These are phyloP conservation scores for Lypha dubia DNA, from an alignment of 2,888 invertebrate species.

Conservation along the genomic window DNA sequence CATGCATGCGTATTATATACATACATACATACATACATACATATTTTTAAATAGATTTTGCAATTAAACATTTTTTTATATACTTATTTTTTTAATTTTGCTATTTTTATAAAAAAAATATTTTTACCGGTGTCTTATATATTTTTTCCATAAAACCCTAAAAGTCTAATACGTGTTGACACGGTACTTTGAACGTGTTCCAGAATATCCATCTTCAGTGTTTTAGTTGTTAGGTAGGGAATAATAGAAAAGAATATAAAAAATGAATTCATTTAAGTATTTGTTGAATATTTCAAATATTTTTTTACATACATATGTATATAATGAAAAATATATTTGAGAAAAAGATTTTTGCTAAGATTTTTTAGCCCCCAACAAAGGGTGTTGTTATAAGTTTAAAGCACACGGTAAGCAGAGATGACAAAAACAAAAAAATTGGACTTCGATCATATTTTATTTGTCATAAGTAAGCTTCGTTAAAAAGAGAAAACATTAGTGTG, in stretches of 20 bases:
- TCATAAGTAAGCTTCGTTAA: too few relatives aligned
- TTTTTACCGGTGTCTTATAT: slow-evolving; percentile 77
- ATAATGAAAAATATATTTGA: too few relatives aligned
- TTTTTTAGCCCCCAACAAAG: too few relatives aligned
- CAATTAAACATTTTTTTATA: background rate
- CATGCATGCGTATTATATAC: background rate
- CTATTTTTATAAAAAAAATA: slow-evolving; percentile 55
- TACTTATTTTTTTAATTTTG: slow-evolving; percentile 16
- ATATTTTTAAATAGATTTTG: background rate
- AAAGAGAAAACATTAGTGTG: too few relatives aligned
- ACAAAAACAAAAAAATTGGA: too few relatives aligned
- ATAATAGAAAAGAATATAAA: slow-evolving; percentile 62
- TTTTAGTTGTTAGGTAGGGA: slow-evolving; percentile 24
- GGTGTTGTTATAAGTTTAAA: too few relatives aligned
- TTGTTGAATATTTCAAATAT: background rate
- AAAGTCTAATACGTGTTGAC: slow-evolving; percentile 83
- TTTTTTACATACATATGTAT: too few relatives aligned
- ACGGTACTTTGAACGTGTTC: slow-evolving; percentile 83
- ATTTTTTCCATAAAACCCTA: slow-evolving; percentile 83
- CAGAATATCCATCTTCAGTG: slow-evolving; percentile 83
- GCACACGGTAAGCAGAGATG: too few relatives aligned
- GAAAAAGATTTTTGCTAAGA: too few relatives aligned
- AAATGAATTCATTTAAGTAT: slow-evolving; percentile 16
- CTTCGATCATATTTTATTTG: too few relatives aligned
- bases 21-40: background rate